phyloP scores from a whole-genome alignment of 2,888 invertebrate species.

The Coremacera marginata region DNA sequence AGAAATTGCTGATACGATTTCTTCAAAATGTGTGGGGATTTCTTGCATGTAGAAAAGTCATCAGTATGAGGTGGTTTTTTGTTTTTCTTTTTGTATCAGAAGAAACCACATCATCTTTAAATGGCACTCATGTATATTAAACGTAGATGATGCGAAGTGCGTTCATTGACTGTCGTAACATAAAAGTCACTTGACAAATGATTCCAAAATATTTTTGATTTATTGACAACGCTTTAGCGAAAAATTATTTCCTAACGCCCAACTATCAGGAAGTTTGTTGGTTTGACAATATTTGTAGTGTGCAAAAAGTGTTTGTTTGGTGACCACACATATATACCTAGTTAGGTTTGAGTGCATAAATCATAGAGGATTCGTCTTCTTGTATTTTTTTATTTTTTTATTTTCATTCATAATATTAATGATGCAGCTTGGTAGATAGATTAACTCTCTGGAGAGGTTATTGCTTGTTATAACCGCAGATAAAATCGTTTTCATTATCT shows the following conservation, averaged over 20 bases:
- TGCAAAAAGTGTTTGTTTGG: background rate
- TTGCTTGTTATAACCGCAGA: too few species aligned
- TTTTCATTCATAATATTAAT: too few species aligned
- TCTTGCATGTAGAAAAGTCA: background rate
- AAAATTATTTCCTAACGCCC: background rate
- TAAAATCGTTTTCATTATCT: too few species aligned
- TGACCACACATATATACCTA: background rate
- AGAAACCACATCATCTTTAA: background rate
- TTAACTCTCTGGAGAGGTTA: too few species aligned
- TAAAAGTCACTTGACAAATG: conserved; percentile 14
- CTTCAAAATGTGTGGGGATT: background rate
- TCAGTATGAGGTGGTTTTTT: background rate
- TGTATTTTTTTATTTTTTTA: too few species aligned
- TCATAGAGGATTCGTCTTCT: too few species aligned
- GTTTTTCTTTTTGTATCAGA: background rate
- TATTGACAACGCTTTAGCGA: conserved; percentile 1
- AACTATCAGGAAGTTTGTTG: background rate
- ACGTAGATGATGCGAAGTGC: background rate
- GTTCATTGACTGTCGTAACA: background rate
- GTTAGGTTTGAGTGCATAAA: too few species aligned
- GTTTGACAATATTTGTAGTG: background rate
- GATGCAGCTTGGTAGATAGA: too few species aligned
- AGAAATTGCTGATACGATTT: background rate
- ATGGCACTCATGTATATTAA: background rate
- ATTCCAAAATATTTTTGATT: conserved; percentile 3